These are phyloP conservation scores for Dendroctonus valens DNA, from an alignment of 1,140 invertebrate species.

Conservation along the genomic window DNA sequence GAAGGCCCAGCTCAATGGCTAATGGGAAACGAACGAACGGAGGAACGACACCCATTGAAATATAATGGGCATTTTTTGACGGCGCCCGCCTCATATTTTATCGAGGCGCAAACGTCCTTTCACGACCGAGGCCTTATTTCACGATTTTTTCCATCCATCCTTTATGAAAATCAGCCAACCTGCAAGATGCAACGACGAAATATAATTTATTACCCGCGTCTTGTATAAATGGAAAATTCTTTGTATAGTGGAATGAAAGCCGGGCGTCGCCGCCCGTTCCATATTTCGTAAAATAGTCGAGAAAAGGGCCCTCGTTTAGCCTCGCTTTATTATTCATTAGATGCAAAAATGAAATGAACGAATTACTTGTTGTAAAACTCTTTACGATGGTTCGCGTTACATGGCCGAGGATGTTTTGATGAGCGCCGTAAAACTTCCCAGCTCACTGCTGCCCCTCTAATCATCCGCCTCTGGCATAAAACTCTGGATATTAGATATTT, in stretches of 20 bases:
- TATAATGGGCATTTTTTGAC: neutral
- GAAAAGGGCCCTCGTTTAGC: slow-evolving; percentile 7
- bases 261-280: slow-evolving; percentile 7
- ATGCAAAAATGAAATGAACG: slow-evolving; percentile 7
- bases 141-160: slow-evolving; percentile 4
- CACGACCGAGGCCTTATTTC: slow-evolving; percentile 1
- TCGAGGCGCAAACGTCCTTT: neutral
- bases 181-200: slow-evolving; percentile 9
- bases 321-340: slow-evolving; percentile 13
- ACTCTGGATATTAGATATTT: no score
- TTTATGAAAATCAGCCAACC: slow-evolving; percentile 13
- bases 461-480: no score
- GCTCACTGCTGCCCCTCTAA: no score
- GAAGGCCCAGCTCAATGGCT: no score
- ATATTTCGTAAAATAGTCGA: slow-evolving; percentile 8
- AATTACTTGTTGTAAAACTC: neutral
- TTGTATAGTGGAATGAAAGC: slow-evolving; percentile 8
- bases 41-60: no score
- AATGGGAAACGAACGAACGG: no score
- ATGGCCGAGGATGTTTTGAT: no score
- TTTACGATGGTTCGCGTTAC: no score
- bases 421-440: no score
- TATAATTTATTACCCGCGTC: slow-evolving; percentile 11
- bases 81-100: slow-evolving; percentile 4
- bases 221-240: slow-evolving; percentile 11